Conservation (phyloP, 2,113 vertebrate species). For the Calyptommatus sinebrachiatus region DNA sequence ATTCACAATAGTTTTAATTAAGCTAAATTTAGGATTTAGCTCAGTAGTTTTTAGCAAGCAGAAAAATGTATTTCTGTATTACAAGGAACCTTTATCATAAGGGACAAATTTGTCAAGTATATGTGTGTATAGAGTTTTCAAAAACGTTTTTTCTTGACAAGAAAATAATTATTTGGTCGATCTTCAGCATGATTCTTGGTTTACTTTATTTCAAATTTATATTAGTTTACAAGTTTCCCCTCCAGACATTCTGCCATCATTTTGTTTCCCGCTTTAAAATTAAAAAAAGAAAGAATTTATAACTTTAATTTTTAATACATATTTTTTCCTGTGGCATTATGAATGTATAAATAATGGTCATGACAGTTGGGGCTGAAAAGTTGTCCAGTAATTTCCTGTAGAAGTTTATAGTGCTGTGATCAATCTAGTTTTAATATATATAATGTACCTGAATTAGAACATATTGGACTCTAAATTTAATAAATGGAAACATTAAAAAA, state of each 20-base stretch:
- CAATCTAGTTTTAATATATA: not conserved
- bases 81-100: conserved; percentile 52
- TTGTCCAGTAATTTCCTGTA: not conserved
- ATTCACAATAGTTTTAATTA: conserved; percentile 51
- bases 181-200: not conserved
- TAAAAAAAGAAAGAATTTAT: not conserved
- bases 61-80: not conserved
- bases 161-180: not conserved
- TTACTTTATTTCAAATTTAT: too few relatives aligned
- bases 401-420: not conserved
- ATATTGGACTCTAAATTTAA: not conserved
- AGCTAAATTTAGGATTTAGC: conserved; percentile 44
- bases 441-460: not conserved
- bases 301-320: not conserved
- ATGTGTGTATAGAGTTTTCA: conserved; percentile 15
- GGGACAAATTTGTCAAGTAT: conserved; percentile 40
- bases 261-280: not conserved
- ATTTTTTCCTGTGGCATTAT: not conserved
- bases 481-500: not conserved
- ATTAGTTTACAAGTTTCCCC: too few relatives aligned
- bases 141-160: conserved; percentile 19
- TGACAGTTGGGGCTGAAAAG: not conserved
- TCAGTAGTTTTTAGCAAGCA: conserved; percentile 1
- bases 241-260: not conserved
- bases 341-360: not conserved